phyloP scores from a whole-genome alignment of 2,888 invertebrate species.

The Euzophera pinguis region DNA sequence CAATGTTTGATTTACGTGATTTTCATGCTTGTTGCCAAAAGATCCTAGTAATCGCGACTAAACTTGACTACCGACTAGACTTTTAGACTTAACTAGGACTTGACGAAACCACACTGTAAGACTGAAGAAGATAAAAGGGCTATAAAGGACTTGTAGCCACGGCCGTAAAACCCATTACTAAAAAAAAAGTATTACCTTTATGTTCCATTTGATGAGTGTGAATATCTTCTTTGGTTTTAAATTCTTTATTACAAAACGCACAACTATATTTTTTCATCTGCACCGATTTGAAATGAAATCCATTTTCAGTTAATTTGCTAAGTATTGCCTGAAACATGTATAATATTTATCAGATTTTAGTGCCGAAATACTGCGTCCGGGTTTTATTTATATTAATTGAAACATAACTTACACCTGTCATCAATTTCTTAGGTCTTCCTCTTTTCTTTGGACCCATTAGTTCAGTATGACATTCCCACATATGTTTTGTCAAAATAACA shows the following conservation, averaged over 20 bases:
- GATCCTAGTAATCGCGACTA: no score
- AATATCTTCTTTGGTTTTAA: slow-evolving; percentile 56
- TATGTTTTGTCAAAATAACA: slow-evolving; percentile 55
- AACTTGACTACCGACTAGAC: no score
- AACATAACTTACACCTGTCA: slow-evolving; percentile 46
- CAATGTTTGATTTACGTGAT: no score
- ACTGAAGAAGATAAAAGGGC: no score
- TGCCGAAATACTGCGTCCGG: not conserved
- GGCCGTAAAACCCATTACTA: no score
- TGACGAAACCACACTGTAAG: no score
- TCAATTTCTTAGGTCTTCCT: slow-evolving; percentile 61
- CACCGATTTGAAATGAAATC: slow-evolving; percentile 46
- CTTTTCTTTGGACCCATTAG: slow-evolving; percentile 69
- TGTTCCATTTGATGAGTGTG: slow-evolving; percentile 48
- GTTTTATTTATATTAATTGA: not conserved
- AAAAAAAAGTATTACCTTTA: no score
- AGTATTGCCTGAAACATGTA: slow-evolving; percentile 50
- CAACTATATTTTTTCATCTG: slow-evolving; percentile 46
- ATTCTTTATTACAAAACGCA: slow-evolving; percentile 51
- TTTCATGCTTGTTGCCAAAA: no score
- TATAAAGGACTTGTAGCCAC: no score
- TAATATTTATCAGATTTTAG: not conserved
- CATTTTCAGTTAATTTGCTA: slow-evolving; percentile 59
- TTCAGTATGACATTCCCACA: slow-evolving; percentile 59
- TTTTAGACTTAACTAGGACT: no score